Evolutionary conservation across 1,140 invertebrate genomes (phyloP).

Genomic region (Caligus rogercresseyi): DNA sequence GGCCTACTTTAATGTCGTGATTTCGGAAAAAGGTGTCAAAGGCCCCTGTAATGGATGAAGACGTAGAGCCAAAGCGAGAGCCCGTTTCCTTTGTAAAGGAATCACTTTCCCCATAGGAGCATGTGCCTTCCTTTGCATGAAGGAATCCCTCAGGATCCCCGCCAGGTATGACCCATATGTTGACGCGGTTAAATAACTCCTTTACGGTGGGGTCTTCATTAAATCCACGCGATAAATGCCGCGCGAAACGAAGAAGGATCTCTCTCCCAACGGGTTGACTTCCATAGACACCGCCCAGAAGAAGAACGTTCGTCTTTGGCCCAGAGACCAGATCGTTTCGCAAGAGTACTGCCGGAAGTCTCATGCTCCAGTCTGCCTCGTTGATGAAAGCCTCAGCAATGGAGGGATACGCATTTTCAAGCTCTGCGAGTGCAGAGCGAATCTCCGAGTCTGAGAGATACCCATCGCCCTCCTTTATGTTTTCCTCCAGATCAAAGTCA

Average conservation of each 20-base stretch:
- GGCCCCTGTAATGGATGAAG: background rate
- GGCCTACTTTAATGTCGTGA: constrained; percentile 27
- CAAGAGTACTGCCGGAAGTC: constrained; percentile 43
- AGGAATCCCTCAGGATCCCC: constrained; percentile 26
- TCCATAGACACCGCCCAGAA: constrained; percentile 64
- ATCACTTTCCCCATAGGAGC: constrained; percentile 27
- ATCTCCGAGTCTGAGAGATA: constrained; percentile 48
- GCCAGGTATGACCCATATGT: constrained; percentile 59
- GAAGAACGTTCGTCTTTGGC: constrained; percentile 51
- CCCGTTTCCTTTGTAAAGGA: constrained; percentile 24
- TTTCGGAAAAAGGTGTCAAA: constrained; percentile 23
- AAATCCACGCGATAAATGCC: constrained; percentile 55
- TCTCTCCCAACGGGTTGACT: constrained; percentile 67
- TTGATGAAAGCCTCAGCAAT: constrained; percentile 42
- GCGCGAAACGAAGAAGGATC: constrained; percentile 54
- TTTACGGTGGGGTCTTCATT: constrained; percentile 43
- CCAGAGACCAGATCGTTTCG: background rate
- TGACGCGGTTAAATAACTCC: constrained; percentile 44
- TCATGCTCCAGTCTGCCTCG: constrained; percentile 39
- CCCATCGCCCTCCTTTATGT: constrained; percentile 28
- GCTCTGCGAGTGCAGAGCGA: constrained; percentile 38
- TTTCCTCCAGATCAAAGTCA: constrained; percentile 44
- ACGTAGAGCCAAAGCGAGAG: constrained; percentile 18
- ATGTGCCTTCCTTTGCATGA: constrained; percentile 22
- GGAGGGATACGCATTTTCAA: constrained; percentile 43